These are phyloP conservation scores for human (Homo sapiens) DNA, from an alignment of 2,113 vertebrate species.

Conservation along the genomic window GRCh38 chr15:90374001-90374500, in stretches of 20 bases:
- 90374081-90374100: background rate
- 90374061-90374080: background rate
- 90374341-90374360: too few species aligned
- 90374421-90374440: too few species aligned
- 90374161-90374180: background rate
- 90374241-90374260: background rate
- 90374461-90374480: too few species aligned
- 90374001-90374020: background rate
- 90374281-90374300: too few species aligned
- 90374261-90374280: background rate
- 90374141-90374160: background rate
- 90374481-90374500: too few species aligned
- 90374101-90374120: background rate
- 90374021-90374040: background rate
- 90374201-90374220: background rate
- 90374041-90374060: background rate
- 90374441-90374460: too few species aligned
- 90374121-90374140: background rate
- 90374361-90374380: too few species aligned
- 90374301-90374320: too few species aligned
- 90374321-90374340: too few species aligned
- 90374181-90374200: too few species aligned
- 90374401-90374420: too few species aligned
- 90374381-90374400: too few species aligned
- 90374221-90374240: background rate